Base-by-base conservation (phyloP, 2,113 vertebrate genomes). In the Tyrannus savana region DNA sequence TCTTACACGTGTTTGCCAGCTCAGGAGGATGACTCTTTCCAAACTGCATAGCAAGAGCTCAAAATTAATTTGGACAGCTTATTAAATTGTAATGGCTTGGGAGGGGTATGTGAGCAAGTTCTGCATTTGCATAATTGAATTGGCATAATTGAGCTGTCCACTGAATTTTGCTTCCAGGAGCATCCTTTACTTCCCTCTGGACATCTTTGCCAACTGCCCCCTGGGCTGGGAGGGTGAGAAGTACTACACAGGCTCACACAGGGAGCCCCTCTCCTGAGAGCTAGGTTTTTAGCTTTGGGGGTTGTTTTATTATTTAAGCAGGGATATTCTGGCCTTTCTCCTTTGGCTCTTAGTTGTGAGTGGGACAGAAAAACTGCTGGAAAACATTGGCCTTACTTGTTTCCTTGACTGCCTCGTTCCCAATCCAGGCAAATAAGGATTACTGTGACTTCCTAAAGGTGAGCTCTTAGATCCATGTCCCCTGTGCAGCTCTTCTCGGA, bases 161-260 rank as follows among this genome's bases (percentile, higher is more conserved):
- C 50, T 87, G 39, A 58, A 44, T 84, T 89, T 84, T 78, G 19
- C 39, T 67, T 84, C n/a, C 23, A 71, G 74, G 30, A 66, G 23
- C 33, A 21, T 30, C 0, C 0, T 62, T 52, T 17, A 30, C 4
- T 80, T 84, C 46, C 35, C 19, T 76, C 46, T n/a, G 52, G 46
- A 75, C 50, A 62, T 46, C 30, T 71, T 92, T 92, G 41, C 58
- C 52, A 75, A 6, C 81, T 84, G 37, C 35, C 52, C 52, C 4
- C 27, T 58, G 59, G 80, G 41, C 46, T 69, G 52, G 44, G 37
- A 80, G 37, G 44, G 6, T 80, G 50, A 52, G 24, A 78, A 93
- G 49, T 46, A 9, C 56, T 52, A 19, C 6, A 60, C 49, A 69
- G 47, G 35, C 49, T 79, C 41, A 28, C 1, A 3, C 28, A 47